A percentile compares a stretch with the other conserved stretches of the same genome.
phyloP scores from a whole-genome alignment of 2,113 vertebrate species.

The Etheostoma cragini region DNA sequence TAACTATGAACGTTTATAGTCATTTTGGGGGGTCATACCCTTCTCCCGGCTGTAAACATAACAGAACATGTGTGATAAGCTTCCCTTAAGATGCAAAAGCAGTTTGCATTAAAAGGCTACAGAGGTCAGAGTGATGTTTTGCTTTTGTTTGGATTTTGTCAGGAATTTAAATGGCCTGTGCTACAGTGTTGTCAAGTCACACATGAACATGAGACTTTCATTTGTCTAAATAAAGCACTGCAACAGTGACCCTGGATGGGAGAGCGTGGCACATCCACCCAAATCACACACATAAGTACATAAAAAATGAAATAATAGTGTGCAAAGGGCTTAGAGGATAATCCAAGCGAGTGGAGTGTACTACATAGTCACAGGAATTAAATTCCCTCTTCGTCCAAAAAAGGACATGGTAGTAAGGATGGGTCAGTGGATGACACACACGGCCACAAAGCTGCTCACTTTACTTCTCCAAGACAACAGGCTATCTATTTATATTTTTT shows the following conservation, averaged over 20 bases:
- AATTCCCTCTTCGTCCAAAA: slow-evolving; percentile 78
- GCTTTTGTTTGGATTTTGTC: slow-evolving; percentile 67
- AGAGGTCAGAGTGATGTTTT: slow-evolving; percentile 61
- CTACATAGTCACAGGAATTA: slow-evolving; percentile 78
- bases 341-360: slow-evolving; percentile 78
- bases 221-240: slow-evolving; percentile 58
- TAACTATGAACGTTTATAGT: slow-evolving; percentile 10
- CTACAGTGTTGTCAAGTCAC: slow-evolving; percentile 20
- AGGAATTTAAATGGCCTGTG: slow-evolving; percentile 56
- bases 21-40: not conserved
- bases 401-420: slow-evolving; percentile 62
- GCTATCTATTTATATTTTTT: not conserved
- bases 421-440: slow-evolving; percentile 60
- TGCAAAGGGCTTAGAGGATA: slow-evolving; percentile 82
- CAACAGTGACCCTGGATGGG: slow-evolving; percentile 40
- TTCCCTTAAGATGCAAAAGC: slow-evolving; percentile 43
- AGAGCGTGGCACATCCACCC: slow-evolving; percentile 35
- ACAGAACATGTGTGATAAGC: slow-evolving; percentile 47
- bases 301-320: slow-evolving; percentile 80
- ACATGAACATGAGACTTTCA: slow-evolving; percentile 49
- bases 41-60: not conserved
- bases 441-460: slow-evolving; percentile 45
- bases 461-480: slow-evolving; percentile 14
- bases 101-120: slow-evolving; percentile 44
- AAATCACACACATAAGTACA: slow-evolving; percentile 47